phyloP scores from a whole-genome alignment of 2,888 invertebrate genomes.

The Ophion slaviceki region DNA sequence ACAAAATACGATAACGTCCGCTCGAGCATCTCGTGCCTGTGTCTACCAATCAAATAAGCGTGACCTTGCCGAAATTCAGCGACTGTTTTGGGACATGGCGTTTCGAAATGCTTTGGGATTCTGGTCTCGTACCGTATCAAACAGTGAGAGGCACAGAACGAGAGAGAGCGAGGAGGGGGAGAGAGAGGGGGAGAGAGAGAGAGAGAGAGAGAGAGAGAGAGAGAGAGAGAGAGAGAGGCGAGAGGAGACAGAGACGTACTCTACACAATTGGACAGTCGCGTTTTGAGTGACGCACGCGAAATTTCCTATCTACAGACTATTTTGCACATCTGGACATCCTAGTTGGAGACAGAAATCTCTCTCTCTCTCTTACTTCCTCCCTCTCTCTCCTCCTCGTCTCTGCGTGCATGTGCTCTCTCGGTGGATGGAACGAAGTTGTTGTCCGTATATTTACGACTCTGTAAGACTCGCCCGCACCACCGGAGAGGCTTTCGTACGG shows the following conservation, averaged over 20 bases:
- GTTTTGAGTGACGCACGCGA: conserved; percentile 68
- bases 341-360: background rate
- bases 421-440: conserved; percentile 68
- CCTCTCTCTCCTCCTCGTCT: conserved; percentile 25
- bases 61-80: conserved; percentile 59
- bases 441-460: conserved; percentile 67
- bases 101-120: conserved; percentile 73
- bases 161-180: no score
- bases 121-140: conserved; percentile 69
- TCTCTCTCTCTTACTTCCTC: conserved; percentile 26
- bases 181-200: no score
- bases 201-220: background rate
- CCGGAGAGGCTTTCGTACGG: conserved; percentile 63
- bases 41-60: conserved; percentile 4
- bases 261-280: conserved; percentile 68
- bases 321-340: background rate
- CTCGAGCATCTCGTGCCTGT: background rate
- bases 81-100: conserved; percentile 25
- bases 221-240: conserved; percentile 54
- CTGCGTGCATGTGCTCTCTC: conserved; percentile 44
- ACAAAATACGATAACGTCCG: background rate
- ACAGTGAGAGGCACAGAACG: background rate
- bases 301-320: conserved; percentile 37
- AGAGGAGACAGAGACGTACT: conserved; percentile 44
- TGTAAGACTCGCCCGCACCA: conserved; percentile 54